Conservation (phyloP, 2,797 vertebrate genomes). For the Thaleichthys pacificus region DNA sequence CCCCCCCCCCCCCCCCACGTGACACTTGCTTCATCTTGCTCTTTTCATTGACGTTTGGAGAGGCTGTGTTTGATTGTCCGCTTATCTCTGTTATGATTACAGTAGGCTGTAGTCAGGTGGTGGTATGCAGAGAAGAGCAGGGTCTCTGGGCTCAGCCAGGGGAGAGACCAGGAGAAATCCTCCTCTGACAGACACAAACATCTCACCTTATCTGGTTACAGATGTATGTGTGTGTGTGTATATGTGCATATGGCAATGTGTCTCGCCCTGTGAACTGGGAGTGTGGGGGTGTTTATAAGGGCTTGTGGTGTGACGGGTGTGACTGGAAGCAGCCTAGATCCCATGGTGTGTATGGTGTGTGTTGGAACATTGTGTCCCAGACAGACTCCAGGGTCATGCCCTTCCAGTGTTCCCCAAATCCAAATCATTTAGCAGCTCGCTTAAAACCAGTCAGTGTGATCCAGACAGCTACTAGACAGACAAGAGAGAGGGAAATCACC, state of each 20-base stretch:
- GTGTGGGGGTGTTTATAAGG: slow-evolving; percentile 33
- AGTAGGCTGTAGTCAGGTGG: slow-evolving; percentile 5
- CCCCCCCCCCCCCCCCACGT: too few relatives aligned
- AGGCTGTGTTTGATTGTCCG: slow-evolving; percentile 64
- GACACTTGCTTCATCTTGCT: slow-evolving; percentile 47
- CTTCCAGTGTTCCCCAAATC: slow-evolving; percentile 33
- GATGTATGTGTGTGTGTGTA: slow-evolving; percentile 35
- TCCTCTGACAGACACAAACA: slow-evolving; percentile 49
- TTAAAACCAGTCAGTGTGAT: slow-evolving; percentile 30
- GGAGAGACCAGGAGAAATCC: slow-evolving; percentile 52
- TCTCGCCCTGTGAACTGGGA: slow-evolving; percentile 18
- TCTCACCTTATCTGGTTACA: slow-evolving; percentile 50
- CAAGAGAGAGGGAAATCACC: slow-evolving; percentile 15
- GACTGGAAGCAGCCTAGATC: slow-evolving; percentile 12
- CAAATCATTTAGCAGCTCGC: slow-evolving; percentile 38
- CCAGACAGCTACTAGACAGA: slow-evolving; percentile 35
- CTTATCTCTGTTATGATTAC: slow-evolving; percentile 69
- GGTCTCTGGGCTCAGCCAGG: slow-evolving; percentile 17
- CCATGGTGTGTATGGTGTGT: slow-evolving; percentile 15
- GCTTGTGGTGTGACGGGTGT: slow-evolving; percentile 28
- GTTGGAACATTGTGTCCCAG: slow-evolving; percentile 30
- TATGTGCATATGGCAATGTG: neutral
- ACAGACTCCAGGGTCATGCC: slow-evolving; percentile 38
- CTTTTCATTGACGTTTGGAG: slow-evolving; percentile 53
- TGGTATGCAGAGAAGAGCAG: slow-evolving; percentile 51